Percentiles rank a stretch among this genome's conserved stretches.
Conservation (phyloP, 2,113 vertebrate species). For the Bufo gargarizans region DNA sequence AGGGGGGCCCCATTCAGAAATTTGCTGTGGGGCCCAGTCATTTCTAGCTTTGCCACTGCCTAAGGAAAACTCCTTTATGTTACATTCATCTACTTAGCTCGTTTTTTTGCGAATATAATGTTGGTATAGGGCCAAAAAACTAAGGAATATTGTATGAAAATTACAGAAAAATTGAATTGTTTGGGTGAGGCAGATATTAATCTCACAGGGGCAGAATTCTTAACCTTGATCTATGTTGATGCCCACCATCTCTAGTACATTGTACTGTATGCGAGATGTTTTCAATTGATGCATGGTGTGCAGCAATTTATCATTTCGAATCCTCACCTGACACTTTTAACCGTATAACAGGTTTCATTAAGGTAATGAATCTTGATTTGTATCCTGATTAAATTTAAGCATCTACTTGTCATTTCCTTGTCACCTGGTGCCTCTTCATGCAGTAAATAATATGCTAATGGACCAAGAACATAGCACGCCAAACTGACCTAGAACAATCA, state of each 20-base stretch:
- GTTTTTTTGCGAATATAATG: not conserved
- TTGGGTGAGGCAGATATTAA: not conserved
- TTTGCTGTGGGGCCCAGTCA: no score
- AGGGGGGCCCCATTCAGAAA: no score
- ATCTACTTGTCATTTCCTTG: not conserved
- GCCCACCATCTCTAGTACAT: not conserved
- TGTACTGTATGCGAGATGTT: not conserved
- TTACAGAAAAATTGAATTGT: not conserved
- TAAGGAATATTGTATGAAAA: not conserved
- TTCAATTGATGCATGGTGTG: not conserved
- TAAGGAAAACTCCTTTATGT: not conserved
- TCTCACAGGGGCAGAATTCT: not conserved
- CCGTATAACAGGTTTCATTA: not conserved
- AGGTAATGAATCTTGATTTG: not conserved
- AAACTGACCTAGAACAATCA: not conserved
- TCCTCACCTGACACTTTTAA: not conserved
- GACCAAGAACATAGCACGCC: not conserved
- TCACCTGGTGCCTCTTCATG: not conserved
- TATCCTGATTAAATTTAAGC: not conserved
- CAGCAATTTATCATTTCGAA: not conserved
- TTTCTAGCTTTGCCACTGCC: no score
- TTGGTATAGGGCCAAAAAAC: not conserved
- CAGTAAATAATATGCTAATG: conserved; percentile 19
- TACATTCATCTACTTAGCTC: not conserved
- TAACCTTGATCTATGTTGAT: not conserved